Evolutionary conservation across 2,888 invertebrate genomes (phyloP), one percentile per base, ranked within the genome.

Genomic region (Rhodophaea formosa): DNA sequence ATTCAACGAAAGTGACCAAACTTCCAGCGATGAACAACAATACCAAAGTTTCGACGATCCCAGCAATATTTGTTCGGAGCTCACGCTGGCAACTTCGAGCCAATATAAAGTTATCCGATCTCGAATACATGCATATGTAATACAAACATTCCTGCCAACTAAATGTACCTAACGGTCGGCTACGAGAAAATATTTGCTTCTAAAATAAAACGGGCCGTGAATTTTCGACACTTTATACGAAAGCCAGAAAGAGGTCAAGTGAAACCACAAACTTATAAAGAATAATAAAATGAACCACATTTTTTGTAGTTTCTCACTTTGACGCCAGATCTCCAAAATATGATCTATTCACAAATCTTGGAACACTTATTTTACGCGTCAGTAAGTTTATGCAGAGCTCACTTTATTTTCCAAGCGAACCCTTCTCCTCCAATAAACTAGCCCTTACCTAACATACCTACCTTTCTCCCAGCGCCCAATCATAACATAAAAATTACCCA

Each of bases 1-100:
- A 69, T 72, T 72, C 75, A 78, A 80, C 71, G 75, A 78, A 79
- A 81, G 81, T 84, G 80, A 79, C 79, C 79, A 59, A 86, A 85
- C 77, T 86, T 82, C 63, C 67, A 70, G 65, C 75, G 74, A 80
- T 70, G 76, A 81, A 82, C 79, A 81, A 82, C 79, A 77, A 79
- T 72, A 72, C 66, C 70, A 76, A 84, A 86, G 78, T 86, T 84
- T 62, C 70, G 74, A 68, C 74, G 74, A 78, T 79, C 72, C 75
- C 61, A 75, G 71, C 75, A 78, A 81, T 81, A 81, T 84, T 84
- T 80, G 80, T 77, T 75, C 67, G 64, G 65, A 68, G 70, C 70
- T 65, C 71, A 62, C 65, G 68, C 65, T 69, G 66, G 62, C 65
- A 76, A 79, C 74, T 80, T 66, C 60, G 59, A 79, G 76, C 72